A percentile compares a stretch with the other conserved stretches of the same genome.
These are phyloP conservation scores for Clarias fuscus DNA, from an alignment of 2,797 vertebrate species.

Conservation along the genomic window DNA sequence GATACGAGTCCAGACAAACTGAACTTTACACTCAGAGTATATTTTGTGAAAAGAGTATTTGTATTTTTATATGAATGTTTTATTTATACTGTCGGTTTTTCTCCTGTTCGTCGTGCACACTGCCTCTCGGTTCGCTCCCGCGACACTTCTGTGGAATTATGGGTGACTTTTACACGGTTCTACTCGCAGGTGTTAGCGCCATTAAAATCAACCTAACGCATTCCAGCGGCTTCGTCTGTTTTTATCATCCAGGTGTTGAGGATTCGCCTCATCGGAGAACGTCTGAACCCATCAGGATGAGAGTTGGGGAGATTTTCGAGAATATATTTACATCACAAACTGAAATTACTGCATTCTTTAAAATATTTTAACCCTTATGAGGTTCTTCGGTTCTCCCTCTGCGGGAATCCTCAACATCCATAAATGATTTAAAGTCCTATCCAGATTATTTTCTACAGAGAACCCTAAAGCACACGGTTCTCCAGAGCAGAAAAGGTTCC, in stretches of 20 bases:
- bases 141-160: conserved; percentile 14
- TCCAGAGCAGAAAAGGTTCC: neutral
- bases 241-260: neutral
- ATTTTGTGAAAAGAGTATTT: conserved; percentile 96
- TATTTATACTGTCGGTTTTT: conserved; percentile 84
- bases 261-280: neutral
- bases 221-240: neutral
- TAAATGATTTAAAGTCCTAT: neutral
- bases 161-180: conserved; percentile 42
- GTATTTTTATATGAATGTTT: conserved; percentile 96
- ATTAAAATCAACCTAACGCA: conserved; percentile 46
- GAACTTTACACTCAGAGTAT: conserved; percentile 85
- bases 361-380: neutral
- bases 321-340: neutral
- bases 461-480: neutral
- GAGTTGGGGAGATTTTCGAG: neutral
- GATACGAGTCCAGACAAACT: conserved; percentile 76
- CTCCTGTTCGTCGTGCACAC: conserved; percentile 4
- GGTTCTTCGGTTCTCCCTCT: neutral
- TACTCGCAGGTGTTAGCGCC: conserved; percentile 41
- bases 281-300: neutral
- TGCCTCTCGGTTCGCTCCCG: conserved; percentile 4
- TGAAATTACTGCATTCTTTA: neutral
- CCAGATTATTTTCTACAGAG: neutral
- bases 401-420: neutral